A percentile compares a stretch with the other conserved stretches of the same genome.
Evolutionary conservation across 2,888 invertebrate species (phyloP).

Genomic region (Spisula solida): DNA sequence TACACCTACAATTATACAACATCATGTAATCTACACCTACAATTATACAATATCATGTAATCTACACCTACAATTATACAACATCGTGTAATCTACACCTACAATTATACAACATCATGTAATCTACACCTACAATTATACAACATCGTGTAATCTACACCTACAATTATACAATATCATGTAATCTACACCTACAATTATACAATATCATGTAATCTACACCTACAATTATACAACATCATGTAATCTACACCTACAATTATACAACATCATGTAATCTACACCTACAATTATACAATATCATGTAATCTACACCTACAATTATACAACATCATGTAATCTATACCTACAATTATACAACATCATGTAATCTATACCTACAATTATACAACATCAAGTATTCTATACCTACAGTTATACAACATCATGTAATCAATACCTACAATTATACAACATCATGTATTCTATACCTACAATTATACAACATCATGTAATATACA

Average conservation of each 20-base stretch:
- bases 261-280: constrained; percentile 65
- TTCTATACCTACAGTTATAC: constrained; percentile 57
- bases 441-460: no score
- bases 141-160: constrained; percentile 66
- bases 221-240: constrained; percentile 40
- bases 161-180: constrained; percentile 33
- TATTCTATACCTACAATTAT: constrained; percentile 61
- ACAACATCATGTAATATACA: no score
- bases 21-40: constrained; percentile 65
- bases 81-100: constrained; percentile 67
- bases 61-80: no score
- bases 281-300: constrained; percentile 50
- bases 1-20: no score
- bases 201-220: constrained; percentile 67
- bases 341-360: constrained; percentile 54
- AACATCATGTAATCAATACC: no score
- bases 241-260: no score
- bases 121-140: no score
- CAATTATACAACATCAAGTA: constrained; percentile 66
- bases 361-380: no score
- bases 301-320: no score
- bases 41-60: constrained; percentile 1
- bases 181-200: no score
- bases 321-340: constrained; percentile 66
- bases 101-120: constrained; percentile 3